Conservation (phyloP, 2,888 invertebrate genomes). For the Hylaea fasciaria region DNA sequence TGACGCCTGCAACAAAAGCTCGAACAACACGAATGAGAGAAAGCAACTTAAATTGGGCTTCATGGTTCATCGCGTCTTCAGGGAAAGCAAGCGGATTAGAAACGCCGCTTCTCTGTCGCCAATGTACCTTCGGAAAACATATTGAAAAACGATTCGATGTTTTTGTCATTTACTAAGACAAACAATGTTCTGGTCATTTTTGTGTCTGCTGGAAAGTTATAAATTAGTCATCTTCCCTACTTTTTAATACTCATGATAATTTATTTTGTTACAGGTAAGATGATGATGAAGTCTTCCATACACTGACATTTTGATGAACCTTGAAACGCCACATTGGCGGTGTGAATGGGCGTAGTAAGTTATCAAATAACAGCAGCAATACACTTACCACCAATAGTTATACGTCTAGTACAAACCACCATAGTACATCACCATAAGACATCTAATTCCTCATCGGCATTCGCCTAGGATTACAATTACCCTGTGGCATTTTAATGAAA, state of each 20-base stretch:
- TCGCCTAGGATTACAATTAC: conserved; percentile 7
- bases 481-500: conserved; percentile 41
- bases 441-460: not conserved
- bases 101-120: conserved; percentile 47
- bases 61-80: conserved; percentile 59
- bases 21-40: conserved; percentile 53
- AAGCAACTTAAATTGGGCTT: conserved; percentile 62
- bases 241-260: conserved; percentile 2
- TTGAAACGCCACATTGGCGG: not conserved
- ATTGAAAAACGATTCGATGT: not conserved
- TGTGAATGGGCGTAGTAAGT: too few relatives aligned
- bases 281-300: not conserved
- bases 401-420: too few relatives aligned
- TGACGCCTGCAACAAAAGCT: conserved; percentile 30
- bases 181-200: not conserved
- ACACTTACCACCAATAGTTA: too few relatives aligned
- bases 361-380: too few relatives aligned
- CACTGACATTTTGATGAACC: not conserved
- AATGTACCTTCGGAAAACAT: conserved; percentile 3
- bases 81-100: conserved; percentile 64
- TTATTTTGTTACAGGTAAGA: conserved; percentile 54
- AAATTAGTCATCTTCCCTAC: too few relatives aligned
- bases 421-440: too few relatives aligned
- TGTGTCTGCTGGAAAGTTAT: not conserved
- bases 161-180: not conserved